Base-by-base conservation (phyloP, 2,113 vertebrate genomes). In the Lutjanus erythropterus region DNA sequence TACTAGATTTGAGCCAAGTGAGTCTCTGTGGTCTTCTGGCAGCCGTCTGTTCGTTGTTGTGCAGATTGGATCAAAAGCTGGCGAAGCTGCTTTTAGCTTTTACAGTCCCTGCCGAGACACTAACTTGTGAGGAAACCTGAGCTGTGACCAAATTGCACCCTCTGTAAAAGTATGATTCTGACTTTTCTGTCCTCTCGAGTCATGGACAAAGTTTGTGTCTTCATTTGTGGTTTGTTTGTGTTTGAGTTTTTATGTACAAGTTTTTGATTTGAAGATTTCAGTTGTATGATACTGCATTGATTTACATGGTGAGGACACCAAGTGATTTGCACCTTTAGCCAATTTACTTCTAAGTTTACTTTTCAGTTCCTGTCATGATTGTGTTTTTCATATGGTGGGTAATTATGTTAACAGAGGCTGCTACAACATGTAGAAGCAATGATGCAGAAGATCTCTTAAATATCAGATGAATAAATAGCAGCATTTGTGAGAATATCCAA, bases 1-100 rank as follows among this genome's bases (percentile, higher is more conserved):
- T 0, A 21, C 37, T 9, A n/a, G 11, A 31, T 4, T 3, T 0
- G 21, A 46, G 53, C 53, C 53, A 16, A 25, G 15, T 0, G 71
- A 6, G 71, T 61, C 42, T 61, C 56, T 49, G 70, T 10, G 42
- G 70, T 37, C 42, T 12, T 19, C 70, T 33, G 55, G 42, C 55
- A 47, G 55, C 69, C 27, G 29, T 8, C 41, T 15, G 42, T 9
- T 60, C 1, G 5, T 47, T 19, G 35, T 42, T 27, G 6, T 58
- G 67, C 67, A 55, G 37, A 42, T 6, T 25, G 69, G 27, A 60
- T 61, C 23, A 61, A 21, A 73, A 21, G n/a, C 23, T 39, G 66
- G 21, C 7, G 0, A 49, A 35, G 64, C 39, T 59, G 69, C 52
- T 58, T 56, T 56, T 44, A 44, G 68, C 52, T 56, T 5, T 14